A percentile compares a stretch with the other conserved stretches of the same genome.
phyloP scores from a whole-genome alignment of 2,797 vertebrate species.

The Parambassis ranga region DNA sequence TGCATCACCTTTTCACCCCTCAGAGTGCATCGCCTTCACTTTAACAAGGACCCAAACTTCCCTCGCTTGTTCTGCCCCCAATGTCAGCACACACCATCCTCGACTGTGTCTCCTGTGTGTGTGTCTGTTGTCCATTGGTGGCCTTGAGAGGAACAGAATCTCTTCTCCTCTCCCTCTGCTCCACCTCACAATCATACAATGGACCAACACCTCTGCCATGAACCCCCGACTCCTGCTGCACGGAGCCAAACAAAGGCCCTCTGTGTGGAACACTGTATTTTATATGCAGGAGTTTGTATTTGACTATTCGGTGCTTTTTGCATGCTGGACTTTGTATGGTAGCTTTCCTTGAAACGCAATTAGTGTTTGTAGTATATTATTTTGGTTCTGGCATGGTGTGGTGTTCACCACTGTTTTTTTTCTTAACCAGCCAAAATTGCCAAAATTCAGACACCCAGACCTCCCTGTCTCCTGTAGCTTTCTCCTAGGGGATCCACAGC shows the following conservation, averaged over 20 bases:
- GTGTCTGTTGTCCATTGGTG: constrained; percentile 24
- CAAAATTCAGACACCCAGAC: too few species aligned
- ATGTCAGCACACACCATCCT: background rate
- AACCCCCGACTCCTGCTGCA: constrained; percentile 6
- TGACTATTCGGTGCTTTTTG: too few species aligned
- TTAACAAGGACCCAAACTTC: constrained; percentile 17
- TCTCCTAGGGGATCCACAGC: too few species aligned
- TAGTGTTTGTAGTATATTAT: too few species aligned
- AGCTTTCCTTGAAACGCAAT: too few species aligned
- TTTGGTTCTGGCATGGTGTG: too few species aligned
- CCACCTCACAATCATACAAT: constrained; percentile 13
- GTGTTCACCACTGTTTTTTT: too few species aligned
- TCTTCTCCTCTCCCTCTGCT: constrained; percentile 26
- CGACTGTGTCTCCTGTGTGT: background rate
- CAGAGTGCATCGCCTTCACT: background rate
- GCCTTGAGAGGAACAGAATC: constrained; percentile 2
- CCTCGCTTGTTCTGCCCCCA: background rate
- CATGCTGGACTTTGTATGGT: too few species aligned
- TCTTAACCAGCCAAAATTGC: too few species aligned
- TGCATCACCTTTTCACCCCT: constrained; percentile 25
- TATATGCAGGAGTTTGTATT: background rate
- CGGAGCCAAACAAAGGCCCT: constrained; percentile 1
- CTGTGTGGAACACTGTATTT: background rate
- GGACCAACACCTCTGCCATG: constrained; percentile 13
- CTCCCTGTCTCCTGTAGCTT: too few species aligned